phyloP scores from a whole-genome alignment of 2,113 vertebrate genomes.

The Pelecanoides urinatrix region DNA sequence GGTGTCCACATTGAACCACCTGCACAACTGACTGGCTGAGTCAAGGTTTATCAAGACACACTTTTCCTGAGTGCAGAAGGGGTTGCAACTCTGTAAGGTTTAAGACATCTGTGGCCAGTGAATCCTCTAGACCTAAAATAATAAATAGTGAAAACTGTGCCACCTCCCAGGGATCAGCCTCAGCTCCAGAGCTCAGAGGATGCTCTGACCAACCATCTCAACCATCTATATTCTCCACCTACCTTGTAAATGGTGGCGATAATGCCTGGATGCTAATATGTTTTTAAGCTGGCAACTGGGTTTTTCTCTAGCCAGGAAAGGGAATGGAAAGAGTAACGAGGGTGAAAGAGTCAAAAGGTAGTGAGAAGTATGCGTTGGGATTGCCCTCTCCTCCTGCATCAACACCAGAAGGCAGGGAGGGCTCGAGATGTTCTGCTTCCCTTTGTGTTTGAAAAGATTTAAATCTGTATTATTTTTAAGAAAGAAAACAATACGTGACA shows the following conservation, averaged over 20 bases:
- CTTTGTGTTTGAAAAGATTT: constrained; percentile 29
- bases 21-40: neutral
- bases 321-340: neutral
- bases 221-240: neutral
- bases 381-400: neutral
- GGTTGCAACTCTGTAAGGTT: neutral
- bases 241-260: neutral
- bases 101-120: neutral
- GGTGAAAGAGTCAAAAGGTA: neutral
- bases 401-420: neutral
- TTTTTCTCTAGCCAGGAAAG: neutral
- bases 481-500: constrained; percentile 63
- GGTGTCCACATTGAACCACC: neutral
- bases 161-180: neutral
- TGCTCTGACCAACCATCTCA: neutral
- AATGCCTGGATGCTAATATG: neutral
- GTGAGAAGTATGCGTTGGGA: neutral
- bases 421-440: neutral
- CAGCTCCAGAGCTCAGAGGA: neutral
- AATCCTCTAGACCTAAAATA: neutral
- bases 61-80: neutral
- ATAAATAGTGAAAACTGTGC: neutral
- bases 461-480: constrained; percentile 43
- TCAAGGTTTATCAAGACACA: neutral
- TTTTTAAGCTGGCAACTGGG: neutral